These are phyloP conservation scores for Cactoblastis cactorum DNA, from an alignment of 2,888 invertebrate species.

Conservation along the genomic window DNA sequence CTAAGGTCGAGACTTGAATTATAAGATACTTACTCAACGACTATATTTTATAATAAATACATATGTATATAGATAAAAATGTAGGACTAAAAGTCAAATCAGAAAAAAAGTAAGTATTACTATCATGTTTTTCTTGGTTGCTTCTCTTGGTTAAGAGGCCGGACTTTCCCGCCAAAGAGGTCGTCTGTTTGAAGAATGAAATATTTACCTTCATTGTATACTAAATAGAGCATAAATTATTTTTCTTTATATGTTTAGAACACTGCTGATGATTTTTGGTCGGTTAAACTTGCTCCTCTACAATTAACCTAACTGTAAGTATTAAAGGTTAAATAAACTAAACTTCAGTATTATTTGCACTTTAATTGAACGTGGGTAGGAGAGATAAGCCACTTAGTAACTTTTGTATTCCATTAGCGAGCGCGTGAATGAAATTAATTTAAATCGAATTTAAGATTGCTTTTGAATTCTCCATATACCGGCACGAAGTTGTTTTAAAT, in stretches of 20 bases:
- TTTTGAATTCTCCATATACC: constrained; percentile 6
- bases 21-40: no score
- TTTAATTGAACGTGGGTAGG: constrained; percentile 21
- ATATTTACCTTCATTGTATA: no score
- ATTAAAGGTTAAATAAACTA: constrained; percentile 11
- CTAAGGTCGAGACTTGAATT: no score
- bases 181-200: no score
- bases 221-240: no score
- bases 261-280: background rate
- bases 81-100: no score
- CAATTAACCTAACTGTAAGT: background rate
- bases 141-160: no score
- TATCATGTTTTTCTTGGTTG: no score
- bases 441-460: constrained; percentile 19
- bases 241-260: background rate
- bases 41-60: no score
- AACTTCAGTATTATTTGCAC: constrained; percentile 11
- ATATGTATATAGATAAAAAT: no score
- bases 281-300: background rate
- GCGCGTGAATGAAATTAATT: constrained; percentile 26
- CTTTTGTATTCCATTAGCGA: constrained; percentile 22
- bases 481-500: constrained; percentile 9
- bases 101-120: no score
- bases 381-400: constrained; percentile 19
- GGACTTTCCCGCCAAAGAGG: no score